These are phyloP conservation scores for Aricia artaxerxes DNA, from an alignment of 2,888 invertebrate genomes.

Conservation along the genomic window DNA sequence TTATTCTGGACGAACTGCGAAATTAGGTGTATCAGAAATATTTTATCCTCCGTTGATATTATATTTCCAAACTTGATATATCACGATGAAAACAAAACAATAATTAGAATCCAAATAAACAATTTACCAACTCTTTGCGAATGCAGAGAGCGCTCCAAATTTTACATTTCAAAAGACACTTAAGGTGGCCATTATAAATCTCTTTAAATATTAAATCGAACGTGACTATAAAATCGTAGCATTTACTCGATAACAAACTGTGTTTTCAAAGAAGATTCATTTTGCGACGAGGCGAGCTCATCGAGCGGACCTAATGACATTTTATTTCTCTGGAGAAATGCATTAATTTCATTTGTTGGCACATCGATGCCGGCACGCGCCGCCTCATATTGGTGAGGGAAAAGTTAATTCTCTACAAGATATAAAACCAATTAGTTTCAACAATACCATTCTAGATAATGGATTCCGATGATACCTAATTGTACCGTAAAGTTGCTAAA, in stretches of 20 bases:
- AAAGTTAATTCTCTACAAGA: slow-evolving; percentile 66
- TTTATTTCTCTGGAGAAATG: slow-evolving; percentile 77
- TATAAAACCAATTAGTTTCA: slow-evolving; percentile 57
- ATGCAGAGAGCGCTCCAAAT: slow-evolving; percentile 18
- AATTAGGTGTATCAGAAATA: not conserved
- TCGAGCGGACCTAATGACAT: slow-evolving; percentile 75
- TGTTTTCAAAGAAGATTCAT: slow-evolving; percentile 55
- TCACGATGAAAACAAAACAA: slow-evolving; percentile 39
- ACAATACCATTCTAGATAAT: slow-evolving; percentile 37
- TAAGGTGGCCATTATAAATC: slow-evolving; percentile 32
- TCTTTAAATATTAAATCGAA: slow-evolving; percentile 37
- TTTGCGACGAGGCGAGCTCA: slow-evolving; percentile 58
- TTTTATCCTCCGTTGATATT: not conserved
- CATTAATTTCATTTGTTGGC: slow-evolving; percentile 78
- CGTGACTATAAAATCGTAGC: slow-evolving; percentile 37
- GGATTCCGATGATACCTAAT: slow-evolving; percentile 6
- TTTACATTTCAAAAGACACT: slow-evolving; percentile 32
- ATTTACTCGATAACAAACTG: slow-evolving; percentile 52
- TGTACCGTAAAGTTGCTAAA: not conserved
- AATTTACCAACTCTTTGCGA: not conserved
- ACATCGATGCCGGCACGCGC: slow-evolving; percentile 66
- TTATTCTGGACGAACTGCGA: not conserved
- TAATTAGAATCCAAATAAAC: slow-evolving; percentile 14
- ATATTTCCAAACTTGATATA: not conserved
- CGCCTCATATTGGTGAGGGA: slow-evolving; percentile 54